Percentiles rank a stretch among this genome's conserved stretches.
Evolutionary conservation across 2,113 vertebrate species (phyloP).

Genomic region (Origma solitaria): DNA sequence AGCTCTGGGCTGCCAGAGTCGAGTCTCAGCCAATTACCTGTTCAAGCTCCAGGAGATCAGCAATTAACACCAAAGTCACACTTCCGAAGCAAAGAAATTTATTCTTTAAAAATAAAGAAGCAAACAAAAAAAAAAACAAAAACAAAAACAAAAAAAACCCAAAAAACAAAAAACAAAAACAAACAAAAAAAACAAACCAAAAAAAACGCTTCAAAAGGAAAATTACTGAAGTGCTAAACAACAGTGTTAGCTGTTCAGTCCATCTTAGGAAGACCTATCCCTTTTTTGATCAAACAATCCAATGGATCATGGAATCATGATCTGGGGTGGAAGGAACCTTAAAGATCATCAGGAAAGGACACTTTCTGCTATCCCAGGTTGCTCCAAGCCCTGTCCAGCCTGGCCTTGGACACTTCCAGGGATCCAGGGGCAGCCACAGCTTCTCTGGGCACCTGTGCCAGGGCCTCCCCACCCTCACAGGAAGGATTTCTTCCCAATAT

Average conservation of each 20-base stretch:
- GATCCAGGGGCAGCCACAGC: not conserved
- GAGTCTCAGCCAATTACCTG: not conserved
- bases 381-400: accelerated
- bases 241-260: not conserved
- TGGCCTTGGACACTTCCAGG: not conserved
- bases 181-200: not conserved
- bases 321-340: not conserved
- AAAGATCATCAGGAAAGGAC: not conserved
- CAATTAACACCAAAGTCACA: not conserved
- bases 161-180: not conserved
- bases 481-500: not conserved
- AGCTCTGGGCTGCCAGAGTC: not conserved
- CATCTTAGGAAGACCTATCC: not conserved
- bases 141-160: not conserved
- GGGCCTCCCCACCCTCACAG: not conserved
- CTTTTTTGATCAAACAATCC: not conserved
- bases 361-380: accelerated
- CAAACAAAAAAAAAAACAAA: not conserved
- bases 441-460: not conserved
- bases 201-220: not conserved
- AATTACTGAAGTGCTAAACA: not conserved
- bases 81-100: not conserved
- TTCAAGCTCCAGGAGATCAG: not conserved
- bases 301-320: not conserved
- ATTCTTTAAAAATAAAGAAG: not conserved